Conservation (phyloP, 2,797 vertebrate species). For the Steatocranus sp. region DNA sequence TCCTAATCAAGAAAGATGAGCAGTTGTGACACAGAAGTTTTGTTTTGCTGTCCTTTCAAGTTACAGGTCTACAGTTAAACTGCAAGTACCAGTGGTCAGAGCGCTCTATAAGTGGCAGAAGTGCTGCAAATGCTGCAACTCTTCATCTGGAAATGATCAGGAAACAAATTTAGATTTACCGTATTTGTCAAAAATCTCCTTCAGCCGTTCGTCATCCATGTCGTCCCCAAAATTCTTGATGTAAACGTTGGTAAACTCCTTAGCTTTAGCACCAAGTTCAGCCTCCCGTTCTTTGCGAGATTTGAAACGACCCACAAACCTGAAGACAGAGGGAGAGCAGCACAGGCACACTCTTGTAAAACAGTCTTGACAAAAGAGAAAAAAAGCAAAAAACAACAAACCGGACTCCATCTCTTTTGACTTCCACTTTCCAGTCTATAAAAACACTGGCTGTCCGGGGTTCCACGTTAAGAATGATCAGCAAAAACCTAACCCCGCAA, state of each 20-base stretch:
- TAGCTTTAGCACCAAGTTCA: constrained; percentile 96
- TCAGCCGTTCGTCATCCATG: constrained; percentile 89
- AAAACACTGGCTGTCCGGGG: constrained; percentile 9
- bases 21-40: background rate
- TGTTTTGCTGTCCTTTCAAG: background rate
- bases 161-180: constrained; percentile 69
- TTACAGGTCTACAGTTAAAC: background rate
- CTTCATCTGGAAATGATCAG: background rate
- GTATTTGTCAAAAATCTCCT: constrained; percentile 94
- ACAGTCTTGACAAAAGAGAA: background rate
- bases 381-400: background rate
- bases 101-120: accelerated
- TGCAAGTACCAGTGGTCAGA: background rate
- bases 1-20: background rate
- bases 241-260: constrained; percentile 98
- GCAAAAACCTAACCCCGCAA: constrained; percentile 36
- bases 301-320: constrained; percentile 98
- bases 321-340: constrained; percentile 50
- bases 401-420: constrained; percentile 24
- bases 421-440: constrained; percentile 11
- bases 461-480: constrained; percentile 4
- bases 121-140: background rate
- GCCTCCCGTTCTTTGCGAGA: constrained; percentile 96
- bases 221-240: constrained; percentile 99
- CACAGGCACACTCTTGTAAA: constrained; percentile 48